phyloP scores from a whole-genome alignment of 2,113 vertebrate species.

The Sander vitreus region DNA sequence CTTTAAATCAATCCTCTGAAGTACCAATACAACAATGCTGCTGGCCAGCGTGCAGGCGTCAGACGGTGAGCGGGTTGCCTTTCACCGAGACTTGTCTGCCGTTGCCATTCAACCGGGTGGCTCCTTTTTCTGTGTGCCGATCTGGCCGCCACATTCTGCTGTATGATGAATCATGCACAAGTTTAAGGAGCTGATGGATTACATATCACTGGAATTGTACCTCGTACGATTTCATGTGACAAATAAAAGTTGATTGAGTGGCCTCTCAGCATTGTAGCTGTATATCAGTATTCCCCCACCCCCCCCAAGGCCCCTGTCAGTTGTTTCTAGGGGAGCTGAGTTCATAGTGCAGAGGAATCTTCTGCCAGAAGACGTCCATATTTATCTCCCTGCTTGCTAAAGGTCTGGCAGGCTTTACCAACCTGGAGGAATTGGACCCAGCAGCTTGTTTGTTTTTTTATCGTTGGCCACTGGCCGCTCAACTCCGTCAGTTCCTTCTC shows the following conservation, averaged over 20 bases:
- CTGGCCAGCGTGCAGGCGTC: no score
- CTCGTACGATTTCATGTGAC: no score
- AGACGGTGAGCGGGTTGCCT: no score
- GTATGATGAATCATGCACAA: no score
- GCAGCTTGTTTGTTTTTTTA: conserved; percentile 3
- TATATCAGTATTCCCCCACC: not conserved
- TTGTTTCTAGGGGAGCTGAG: not conserved
- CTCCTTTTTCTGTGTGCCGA: no score
- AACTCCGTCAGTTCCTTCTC: not conserved
- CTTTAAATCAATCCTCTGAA: not conserved
- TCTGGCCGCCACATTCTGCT: no score
- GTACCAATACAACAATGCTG: not conserved
- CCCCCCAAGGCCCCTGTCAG: no score
- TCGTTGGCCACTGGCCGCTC: conserved; percentile 7
- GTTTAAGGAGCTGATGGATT: no score
- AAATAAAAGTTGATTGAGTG: no score
- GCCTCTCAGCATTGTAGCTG: not conserved
- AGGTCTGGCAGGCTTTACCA: conserved; percentile 35
- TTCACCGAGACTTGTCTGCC: no score
- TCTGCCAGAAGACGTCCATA: not conserved
- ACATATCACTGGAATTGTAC: no score
- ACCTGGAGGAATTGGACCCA: not conserved
- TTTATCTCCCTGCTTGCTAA: conserved; percentile 11
- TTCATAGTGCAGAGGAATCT: not conserved
- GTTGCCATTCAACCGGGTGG: no score